These are phyloP conservation scores for Desmophyllum pertusum DNA, from an alignment of 92 coral and sea anemone genomes.

Conservation along the genomic window DNA sequence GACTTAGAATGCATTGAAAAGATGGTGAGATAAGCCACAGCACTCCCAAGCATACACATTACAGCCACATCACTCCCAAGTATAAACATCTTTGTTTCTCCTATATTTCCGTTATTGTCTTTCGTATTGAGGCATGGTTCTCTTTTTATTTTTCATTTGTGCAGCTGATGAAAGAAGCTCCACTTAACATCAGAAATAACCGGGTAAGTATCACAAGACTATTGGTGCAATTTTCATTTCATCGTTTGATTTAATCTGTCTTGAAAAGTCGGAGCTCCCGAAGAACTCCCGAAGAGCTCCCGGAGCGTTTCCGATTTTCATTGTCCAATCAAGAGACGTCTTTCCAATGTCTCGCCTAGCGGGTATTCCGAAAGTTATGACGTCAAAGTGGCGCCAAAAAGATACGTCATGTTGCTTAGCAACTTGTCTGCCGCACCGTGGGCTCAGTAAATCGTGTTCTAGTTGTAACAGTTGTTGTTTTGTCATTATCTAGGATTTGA, in stretches of 20 bases:
- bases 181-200: conserved; percentile 71
- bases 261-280: neutral
- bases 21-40: conserved; percentile 50
- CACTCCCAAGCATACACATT: neutral
- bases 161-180: conserved; percentile 76
- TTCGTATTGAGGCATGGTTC: neutral
- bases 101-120: neutral
- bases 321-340: neutral
- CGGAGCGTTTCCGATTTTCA: neutral
- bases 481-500: conserved; percentile 62
- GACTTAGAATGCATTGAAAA: conserved; percentile 94
- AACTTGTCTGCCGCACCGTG: neutral
- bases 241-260: neutral
- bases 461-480: neutral
- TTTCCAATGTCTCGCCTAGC: too few relatives aligned
- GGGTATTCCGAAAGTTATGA: neutral
- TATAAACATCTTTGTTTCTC: neutral
- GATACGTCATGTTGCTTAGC: neutral
- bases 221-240: too few relatives aligned
- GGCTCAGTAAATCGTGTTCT: neutral
- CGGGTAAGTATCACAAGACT: conserved; percentile 46
- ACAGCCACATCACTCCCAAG: neutral
- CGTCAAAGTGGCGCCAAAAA: neutral
- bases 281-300: neutral
- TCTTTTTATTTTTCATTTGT: neutral